Evolutionary conservation across 2,888 invertebrate species (phyloP), one percentile per base, ranked within the genome.

Genomic region (Conchocele bisecta): DNA sequence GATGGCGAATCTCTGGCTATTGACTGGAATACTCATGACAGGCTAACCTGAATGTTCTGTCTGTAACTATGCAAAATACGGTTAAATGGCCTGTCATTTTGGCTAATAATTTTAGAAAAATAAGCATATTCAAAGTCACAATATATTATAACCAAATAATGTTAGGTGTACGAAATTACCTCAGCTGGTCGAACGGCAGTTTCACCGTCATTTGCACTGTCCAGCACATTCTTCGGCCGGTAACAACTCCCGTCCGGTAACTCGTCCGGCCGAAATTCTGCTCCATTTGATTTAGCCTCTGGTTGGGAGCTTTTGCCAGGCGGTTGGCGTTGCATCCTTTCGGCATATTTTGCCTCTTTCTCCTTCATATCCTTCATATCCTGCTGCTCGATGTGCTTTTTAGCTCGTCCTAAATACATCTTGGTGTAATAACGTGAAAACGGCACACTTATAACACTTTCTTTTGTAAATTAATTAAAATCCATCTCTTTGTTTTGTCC

Each of bases 181-280:
- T 85, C 85, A 26, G 83, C 82, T 28, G 76, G 35, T 74, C 81
- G 65, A n/a, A 83, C 74, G 26, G 85, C 85, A 11, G 83, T 78
- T 15, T 79, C 66, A n/a, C 73, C 77, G 51, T 72, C 77, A 20
- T 79, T 69, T 7, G 69, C 56, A 24, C 74, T 74, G 24, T 69
- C 63, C 28, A 75, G 41, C 6, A 85, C 82, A 70, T 68, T 77
- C 68, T 75, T 84, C 24, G 84, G 84, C 37, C 83, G 71, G 73
- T 81, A 83, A 78, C 84, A 85, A 7, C 83, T 81, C n/a, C 86
- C 86, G 54, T 86, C 86, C 28, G 86, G 86, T 48, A 86, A 66
- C 50, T 86, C 86, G 11, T 84, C 84, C n/a, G 76, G 69, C 65
- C 66, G 63, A 60, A 80, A 77, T 20, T 75, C 78, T 29, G 71